Evolutionary conservation across 2,797 vertebrate genomes (phyloP).

Genomic region (Chaunax sp.): DNA sequence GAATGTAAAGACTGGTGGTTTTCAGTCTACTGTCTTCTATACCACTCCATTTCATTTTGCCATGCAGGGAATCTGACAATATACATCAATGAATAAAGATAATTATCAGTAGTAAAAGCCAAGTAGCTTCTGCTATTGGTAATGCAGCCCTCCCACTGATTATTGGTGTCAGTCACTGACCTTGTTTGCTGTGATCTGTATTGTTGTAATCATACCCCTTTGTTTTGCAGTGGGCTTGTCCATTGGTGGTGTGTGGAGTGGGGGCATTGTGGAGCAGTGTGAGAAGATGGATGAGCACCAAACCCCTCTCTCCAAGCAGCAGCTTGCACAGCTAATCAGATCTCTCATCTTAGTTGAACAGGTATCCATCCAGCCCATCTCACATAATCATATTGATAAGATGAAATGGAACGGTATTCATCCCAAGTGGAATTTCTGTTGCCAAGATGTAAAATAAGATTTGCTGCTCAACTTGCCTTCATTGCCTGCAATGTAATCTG

Average conservation of each 20-base stretch:
- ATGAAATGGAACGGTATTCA: rapidly evolving
- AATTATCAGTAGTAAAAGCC: too few relatives aligned
- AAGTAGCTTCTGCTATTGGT: too few relatives aligned
- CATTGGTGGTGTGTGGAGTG: conserved; percentile 44
- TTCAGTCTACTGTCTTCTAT: too few relatives aligned
- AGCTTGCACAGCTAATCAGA: conserved; percentile 78
- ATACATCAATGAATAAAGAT: too few relatives aligned
- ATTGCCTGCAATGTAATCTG: background rate
- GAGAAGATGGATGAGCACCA: conserved; percentile 65
- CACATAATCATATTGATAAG: rapidly evolving
- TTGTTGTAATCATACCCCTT: background rate
- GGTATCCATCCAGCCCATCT: conserved; percentile 48
- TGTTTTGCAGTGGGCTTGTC: conserved; percentile 68
- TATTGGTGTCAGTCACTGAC: background rate
- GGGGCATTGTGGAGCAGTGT: conserved; percentile 56
- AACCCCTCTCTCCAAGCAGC: conserved; percentile 72
- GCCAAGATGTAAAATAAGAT: background rate
- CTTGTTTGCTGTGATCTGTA: background rate
- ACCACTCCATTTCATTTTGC: background rate
- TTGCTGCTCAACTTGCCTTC: background rate
- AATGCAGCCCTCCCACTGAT: background rate
- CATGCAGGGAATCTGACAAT: background rate
- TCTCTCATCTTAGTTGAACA: conserved; percentile 78
- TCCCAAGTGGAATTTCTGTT: background rate
- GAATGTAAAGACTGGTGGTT: too few relatives aligned